Evolutionary conservation across 2,113 vertebrate species (phyloP).

Genomic region (Cygnus buccinator): DNA sequence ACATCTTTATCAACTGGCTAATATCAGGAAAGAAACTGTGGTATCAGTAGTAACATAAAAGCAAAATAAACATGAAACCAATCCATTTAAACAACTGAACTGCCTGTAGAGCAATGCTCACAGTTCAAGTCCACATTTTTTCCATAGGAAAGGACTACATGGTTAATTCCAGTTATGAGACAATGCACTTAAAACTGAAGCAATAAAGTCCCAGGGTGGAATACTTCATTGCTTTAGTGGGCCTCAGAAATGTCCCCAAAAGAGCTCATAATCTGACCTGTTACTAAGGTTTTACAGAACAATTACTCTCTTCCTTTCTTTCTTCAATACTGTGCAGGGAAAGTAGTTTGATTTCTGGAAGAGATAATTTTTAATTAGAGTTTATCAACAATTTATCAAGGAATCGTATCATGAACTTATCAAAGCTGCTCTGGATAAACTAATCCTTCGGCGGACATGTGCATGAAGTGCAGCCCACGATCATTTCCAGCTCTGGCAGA

Average conservation of each 20-base stretch:
- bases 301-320: background rate
- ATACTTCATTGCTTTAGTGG: background rate
- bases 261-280: background rate
- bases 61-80: conserved; percentile 34
- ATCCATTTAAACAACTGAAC: background rate
- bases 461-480: background rate
- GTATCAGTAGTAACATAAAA: conserved; percentile 2
- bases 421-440: background rate
- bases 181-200: conserved; percentile 20
- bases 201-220: background rate
- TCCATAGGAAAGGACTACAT: background rate
- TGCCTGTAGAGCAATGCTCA: background rate
- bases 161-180: conserved; percentile 8
- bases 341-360: background rate
- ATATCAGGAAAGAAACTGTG: background rate
- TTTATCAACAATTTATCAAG: background rate
- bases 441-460: background rate
- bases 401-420: background rate
- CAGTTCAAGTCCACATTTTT: background rate
- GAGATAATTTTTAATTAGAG: background rate
- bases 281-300: background rate
- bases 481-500: background rate
- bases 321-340: background rate
- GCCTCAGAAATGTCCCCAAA: background rate
- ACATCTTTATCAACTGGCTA: background rate